Base-by-base conservation (phyloP, 2,113 vertebrate species). In the Plestiodon gilberti region DNA sequence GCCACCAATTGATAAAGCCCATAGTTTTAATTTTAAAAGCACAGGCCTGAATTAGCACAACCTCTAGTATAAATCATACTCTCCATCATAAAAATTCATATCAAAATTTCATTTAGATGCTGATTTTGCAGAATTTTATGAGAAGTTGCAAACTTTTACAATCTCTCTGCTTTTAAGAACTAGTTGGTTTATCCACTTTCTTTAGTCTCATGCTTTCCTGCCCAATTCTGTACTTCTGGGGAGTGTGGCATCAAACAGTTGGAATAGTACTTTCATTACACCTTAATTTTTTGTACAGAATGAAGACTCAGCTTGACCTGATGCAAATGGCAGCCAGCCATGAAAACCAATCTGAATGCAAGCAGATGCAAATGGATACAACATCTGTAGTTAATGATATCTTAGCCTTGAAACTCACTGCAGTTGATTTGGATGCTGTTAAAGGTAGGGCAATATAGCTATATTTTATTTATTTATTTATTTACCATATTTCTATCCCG, bases 291-390 rank as follows among this genome's bases (percentile, higher is more conserved):
- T 64, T 81, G 84, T 87, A n/a, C 81, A 96, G 96, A 91, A 94
- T 96, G 95, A 96, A 94, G 80, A 95, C 93, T 90, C 95, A 95
- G 70, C 93, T 96, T 92, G 95, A 96, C 25, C 79, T 96, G 73
- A 93, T 96, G 91, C 95, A 86, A 80, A 88, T 95, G 70, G 88
- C 94, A 55, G 90, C 93, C 33, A 89, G 17, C 75, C 91, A 86
- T 74, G 89, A 94, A 88, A 94, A 93, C 61, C 82, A 87, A 38
- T 78, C 88, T 22, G 90, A 87, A 7, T 84, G 61, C 86, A 80
- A 67, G 11, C 92, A 92, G 81, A 93, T 89, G 75, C 91, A 89
- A 73, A 92, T 95, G 70, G 90, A 96, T 83, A 88, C 90, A 30
- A 90, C 91, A 82, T 87, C 94, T 86, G 89, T 95, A 43, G 33